Conservation (phyloP, 2,797 vertebrate genomes). For the Tinamus major region DNA sequence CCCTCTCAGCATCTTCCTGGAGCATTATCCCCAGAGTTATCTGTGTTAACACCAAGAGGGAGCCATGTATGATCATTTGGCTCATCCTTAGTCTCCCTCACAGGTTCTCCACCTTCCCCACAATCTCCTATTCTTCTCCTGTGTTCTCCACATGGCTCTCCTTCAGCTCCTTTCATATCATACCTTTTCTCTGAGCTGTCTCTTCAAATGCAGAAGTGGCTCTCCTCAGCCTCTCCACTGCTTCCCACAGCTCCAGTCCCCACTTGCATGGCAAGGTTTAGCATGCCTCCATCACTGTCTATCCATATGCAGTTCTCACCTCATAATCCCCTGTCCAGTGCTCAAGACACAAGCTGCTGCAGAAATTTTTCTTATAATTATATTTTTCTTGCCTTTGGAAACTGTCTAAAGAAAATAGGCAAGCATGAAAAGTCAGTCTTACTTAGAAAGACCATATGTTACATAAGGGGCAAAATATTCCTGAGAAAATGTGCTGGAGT, state of each 20-base stretch:
- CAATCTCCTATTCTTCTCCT: background rate
- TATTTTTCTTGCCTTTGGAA: background rate
- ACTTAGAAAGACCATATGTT: background rate
- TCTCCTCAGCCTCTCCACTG: background rate
- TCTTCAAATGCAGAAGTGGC: background rate
- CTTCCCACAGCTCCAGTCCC: background rate
- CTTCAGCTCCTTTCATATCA: background rate
- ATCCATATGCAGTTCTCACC: background rate
- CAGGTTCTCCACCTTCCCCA: background rate
- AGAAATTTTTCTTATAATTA: background rate
- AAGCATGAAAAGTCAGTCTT: background rate
- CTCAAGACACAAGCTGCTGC: background rate
- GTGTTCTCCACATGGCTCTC: background rate
- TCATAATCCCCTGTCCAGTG: background rate
- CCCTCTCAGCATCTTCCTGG: background rate
- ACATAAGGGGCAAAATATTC: background rate
- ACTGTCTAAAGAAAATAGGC: background rate
- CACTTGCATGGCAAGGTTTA: fast-evolving
- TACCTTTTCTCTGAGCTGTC: background rate
- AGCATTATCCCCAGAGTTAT: background rate
- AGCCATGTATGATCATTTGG: background rate
- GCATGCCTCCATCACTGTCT: fast-evolving
- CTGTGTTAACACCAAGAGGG: background rate
- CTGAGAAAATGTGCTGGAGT: background rate
- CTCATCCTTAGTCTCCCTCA: background rate